Conservation (phyloP, 2,113 vertebrate species). For the Uria aalge region DNA sequence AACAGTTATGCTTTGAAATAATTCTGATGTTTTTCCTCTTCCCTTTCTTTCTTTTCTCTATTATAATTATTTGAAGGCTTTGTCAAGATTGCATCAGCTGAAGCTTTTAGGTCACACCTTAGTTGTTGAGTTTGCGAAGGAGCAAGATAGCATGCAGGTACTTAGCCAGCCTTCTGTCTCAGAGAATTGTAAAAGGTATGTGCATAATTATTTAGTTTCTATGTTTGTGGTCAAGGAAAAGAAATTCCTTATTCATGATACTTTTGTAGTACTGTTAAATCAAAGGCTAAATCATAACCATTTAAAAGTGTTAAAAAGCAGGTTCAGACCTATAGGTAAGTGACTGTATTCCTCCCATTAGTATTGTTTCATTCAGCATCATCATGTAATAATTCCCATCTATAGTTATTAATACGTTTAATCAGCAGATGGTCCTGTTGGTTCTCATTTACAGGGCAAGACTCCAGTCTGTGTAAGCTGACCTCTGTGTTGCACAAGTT, state of each 20-base stretch:
- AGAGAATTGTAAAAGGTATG: constrained; percentile 78
- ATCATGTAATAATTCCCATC: not conserved
- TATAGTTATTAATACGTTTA: not conserved
- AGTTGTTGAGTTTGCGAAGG: constrained; percentile 91
- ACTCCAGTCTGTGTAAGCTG: not conserved
- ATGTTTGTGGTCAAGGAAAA: not conserved
- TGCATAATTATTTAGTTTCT: not conserved
- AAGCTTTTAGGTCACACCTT: constrained; percentile 87
- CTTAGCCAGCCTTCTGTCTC: constrained; percentile 79
- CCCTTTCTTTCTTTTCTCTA: not conserved
- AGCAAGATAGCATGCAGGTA: constrained; percentile 79
- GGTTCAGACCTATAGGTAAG: not conserved
- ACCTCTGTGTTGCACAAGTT: not conserved
- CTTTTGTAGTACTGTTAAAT: not conserved
- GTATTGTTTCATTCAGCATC: not conserved
- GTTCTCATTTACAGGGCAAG: not conserved
- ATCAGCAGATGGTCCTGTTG: not conserved
- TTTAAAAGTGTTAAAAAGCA: not conserved
- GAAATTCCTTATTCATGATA: fast-evolving
- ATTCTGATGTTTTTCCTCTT: not conserved
- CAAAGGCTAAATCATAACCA: not conserved
- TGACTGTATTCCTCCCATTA: not conserved
- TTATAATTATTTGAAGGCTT: constrained; percentile 76
- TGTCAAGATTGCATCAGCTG: constrained; percentile 90
- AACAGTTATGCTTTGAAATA: not conserved